These are phyloP conservation scores for Tenthredo amoena DNA, from an alignment of 2,888 invertebrate species.

Conservation along the genomic window DNA sequence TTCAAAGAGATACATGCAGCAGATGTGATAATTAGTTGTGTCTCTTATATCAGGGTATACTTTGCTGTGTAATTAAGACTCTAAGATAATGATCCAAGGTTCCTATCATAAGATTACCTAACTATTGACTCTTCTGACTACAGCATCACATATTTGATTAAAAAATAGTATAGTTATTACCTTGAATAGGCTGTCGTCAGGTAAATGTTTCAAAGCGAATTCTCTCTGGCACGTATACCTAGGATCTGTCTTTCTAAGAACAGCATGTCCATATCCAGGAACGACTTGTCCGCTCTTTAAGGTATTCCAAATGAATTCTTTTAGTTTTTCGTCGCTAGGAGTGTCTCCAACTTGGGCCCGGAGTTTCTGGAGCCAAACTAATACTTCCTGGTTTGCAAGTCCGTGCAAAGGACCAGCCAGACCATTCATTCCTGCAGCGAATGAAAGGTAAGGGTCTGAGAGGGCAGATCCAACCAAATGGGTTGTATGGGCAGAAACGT, in stretches of 20 bases:
- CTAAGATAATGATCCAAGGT: slow-evolving; percentile 1
- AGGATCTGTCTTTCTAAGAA: slow-evolving; percentile 96
- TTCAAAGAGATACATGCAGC: neutral
- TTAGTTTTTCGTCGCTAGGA: slow-evolving; percentile 93
- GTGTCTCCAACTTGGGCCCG: slow-evolving; percentile 91
- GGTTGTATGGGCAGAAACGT: slow-evolving; percentile 96
- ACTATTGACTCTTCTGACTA: neutral
- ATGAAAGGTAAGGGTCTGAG: slow-evolving; percentile 95
- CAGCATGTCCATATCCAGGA: slow-evolving; percentile 98
- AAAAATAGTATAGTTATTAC: slow-evolving; percentile 70
- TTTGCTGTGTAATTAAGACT: neutral
- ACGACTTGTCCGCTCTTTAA: slow-evolving; percentile 97
- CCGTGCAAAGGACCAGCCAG: slow-evolving; percentile 98
- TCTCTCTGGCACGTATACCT: slow-evolving; percentile 96
- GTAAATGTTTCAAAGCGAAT: slow-evolving; percentile 95
- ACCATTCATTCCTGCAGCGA: slow-evolving; percentile 96
- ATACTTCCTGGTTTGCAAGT: slow-evolving; percentile 94
- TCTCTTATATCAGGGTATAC: neutral
- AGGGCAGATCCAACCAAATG: slow-evolving; percentile 97
- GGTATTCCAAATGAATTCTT: slow-evolving; percentile 98
- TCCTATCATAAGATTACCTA: neutral
- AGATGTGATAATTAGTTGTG: neutral
- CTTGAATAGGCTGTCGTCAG: slow-evolving; percentile 94
- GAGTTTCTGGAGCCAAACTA: slow-evolving; percentile 96
- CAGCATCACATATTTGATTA: neutral